Base-by-base conservation (phyloP, 2,113 vertebrate species). In the Tylochromis polylepis region DNA sequence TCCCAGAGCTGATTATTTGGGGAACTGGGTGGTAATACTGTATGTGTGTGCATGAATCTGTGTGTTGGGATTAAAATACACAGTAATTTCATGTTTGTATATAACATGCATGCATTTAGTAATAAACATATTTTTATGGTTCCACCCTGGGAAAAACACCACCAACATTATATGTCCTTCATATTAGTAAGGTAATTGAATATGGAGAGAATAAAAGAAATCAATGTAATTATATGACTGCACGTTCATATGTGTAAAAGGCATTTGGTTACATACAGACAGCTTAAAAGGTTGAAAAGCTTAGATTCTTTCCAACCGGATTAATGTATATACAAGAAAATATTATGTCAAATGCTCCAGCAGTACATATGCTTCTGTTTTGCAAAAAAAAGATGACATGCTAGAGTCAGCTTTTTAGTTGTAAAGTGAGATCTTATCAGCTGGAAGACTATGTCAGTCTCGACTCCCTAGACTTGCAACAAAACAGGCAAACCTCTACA, bases 1-100 rank as follows among this genome's bases (percentile, higher is more conserved):
- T 46, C 84, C 89, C 75, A 93, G 91, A 93, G 91, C 93, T 93
- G 91, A 93, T 93, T 94, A 94, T 90, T 90, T 88, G 56, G 57
- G 67, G 65, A 85, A 87, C 49, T 85, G 85, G 77, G 51, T 58
- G 83, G 59, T 43, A 41, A 12, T 77, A 10, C 22, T 72, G 55
- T 85, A 81, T 78, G 79, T 24, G 11, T 78, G 22, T 75, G 72
- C 72, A 36, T 58, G 70, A 31, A 31, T 72, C 43, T 67, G 20
- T 80, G 46, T 20, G 65, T 80, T 56, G 4, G 55, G 5, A 15
- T 51, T 88, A 1, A 38, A 82, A 58, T 8, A 18, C 58, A 38
- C 34, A 24, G 51, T 60, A 65, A 36, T 67, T 7, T 7, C 3
- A 5, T 16, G 6, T 46, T n/a, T 65, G 6, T 38, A 41, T 41